Evolutionary conservation across 2,888 invertebrate genomes (phyloP).

Genomic region (Ectemnius continuus): DNA sequence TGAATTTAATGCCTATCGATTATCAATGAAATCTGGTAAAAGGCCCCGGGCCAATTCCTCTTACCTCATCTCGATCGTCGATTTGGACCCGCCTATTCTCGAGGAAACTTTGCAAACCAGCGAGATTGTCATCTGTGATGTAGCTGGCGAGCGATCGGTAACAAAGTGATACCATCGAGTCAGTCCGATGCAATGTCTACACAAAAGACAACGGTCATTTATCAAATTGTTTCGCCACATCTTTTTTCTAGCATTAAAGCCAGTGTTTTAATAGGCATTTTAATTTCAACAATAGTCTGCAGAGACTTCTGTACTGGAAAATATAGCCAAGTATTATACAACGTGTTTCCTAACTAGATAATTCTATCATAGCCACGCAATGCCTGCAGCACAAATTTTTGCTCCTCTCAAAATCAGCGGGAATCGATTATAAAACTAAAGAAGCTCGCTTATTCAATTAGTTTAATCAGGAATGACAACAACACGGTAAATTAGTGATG

Average conservation of each 20-base stretch:
- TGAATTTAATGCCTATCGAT: slow-evolving; percentile 9
- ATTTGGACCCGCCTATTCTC: slow-evolving; percentile 89
- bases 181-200: slow-evolving; percentile 92
- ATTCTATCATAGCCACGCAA: no score
- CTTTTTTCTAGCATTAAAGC: neutral
- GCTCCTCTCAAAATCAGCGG: no score
- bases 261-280: neutral
- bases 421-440: no score
- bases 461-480: no score
- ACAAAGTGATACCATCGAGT: slow-evolving; percentile 95
- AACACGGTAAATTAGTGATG: no score
- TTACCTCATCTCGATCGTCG: slow-evolving; percentile 93
- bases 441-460: no score
- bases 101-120: slow-evolving; percentile 89
- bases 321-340: no score
- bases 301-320: no score
- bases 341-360: no score
- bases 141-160: slow-evolving; percentile 89
- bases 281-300: no score
- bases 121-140: slow-evolving; percentile 89
- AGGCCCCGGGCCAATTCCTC: slow-evolving; percentile 22
- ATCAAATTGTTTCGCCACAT: neutral
- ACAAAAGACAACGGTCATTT: slow-evolving; percentile 56
- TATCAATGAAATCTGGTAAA: neutral
- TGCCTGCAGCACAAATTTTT: no score